Percentiles rank a stretch among this genome's conserved stretches.
These are phyloP conservation scores for Falco peregrinus DNA, from an alignment of 2,797 vertebrate genomes.

Conservation along the genomic window DNA sequence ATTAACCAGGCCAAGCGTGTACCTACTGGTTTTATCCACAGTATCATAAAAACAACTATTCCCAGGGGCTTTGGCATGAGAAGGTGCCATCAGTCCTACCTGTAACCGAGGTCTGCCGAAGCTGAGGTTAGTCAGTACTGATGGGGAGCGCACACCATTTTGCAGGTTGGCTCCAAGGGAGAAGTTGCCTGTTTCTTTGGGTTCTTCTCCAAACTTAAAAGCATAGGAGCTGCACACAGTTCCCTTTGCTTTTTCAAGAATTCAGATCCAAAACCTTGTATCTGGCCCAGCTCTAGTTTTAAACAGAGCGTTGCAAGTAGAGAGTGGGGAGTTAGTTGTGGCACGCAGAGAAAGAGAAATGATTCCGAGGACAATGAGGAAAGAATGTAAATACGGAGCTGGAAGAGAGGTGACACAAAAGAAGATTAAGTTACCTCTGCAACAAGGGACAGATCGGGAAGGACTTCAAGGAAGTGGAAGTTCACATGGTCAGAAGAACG, in stretches of 20 bases:
- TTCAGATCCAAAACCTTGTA: background rate
- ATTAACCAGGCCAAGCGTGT: background rate
- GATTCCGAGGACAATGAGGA: background rate
- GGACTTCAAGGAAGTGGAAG: background rate
- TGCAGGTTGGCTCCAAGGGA: background rate
- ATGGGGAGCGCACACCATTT: rapidly evolving
- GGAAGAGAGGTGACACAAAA: background rate
- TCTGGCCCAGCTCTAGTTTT: background rate
- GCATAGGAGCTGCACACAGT: background rate
- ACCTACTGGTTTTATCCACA: background rate
- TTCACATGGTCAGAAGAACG: background rate
- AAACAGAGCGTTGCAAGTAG: background rate
- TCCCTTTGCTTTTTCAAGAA: background rate
- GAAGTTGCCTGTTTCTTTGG: background rate
- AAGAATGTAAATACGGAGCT: background rate
- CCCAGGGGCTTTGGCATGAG: background rate
- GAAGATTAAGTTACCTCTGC: background rate
- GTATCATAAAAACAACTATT: background rate
- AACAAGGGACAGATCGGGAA: background rate
- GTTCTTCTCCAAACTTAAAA: background rate
- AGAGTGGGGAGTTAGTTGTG: background rate
- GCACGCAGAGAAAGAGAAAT: background rate
- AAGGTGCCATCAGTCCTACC: background rate
- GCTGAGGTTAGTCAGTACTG: background rate
- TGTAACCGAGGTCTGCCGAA: background rate